Evolutionary conservation across 2,113 vertebrate genomes (phyloP).

Genomic region (Vidua macroura): DNA sequence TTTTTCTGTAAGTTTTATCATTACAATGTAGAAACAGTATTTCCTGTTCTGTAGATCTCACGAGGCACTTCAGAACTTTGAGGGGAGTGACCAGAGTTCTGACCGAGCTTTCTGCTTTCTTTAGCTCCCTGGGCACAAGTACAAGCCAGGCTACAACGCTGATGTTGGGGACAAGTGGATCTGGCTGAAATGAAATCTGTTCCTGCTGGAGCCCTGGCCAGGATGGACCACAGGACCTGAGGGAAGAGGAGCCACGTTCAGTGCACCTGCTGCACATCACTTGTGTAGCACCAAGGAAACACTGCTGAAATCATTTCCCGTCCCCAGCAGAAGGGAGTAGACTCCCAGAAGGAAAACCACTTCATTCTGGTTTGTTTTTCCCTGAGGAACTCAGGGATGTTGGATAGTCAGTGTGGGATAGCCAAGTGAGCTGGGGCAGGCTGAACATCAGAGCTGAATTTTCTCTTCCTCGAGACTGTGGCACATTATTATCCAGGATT

Average conservation of each 20-base stretch:
- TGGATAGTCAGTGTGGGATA: not conserved
- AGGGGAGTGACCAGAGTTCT: not conserved
- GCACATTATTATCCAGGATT: not conserved
- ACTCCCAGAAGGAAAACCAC: not conserved
- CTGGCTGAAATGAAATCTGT: constrained; percentile 85
- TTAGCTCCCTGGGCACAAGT: constrained; percentile 85
- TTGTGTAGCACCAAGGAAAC: not conserved
- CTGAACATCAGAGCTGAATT: not conserved
- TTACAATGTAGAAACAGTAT: not conserved
- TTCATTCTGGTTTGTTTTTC: not conserved
- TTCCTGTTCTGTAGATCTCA: rapidly evolving
- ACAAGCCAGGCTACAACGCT: constrained; percentile 78
- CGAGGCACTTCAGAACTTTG: rapidly evolving
- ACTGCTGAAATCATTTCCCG: not conserved
- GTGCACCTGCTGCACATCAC: not conserved
- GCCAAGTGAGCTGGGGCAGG: not conserved
- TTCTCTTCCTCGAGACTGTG: constrained; percentile 9
- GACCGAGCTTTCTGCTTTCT: constrained; percentile 1
- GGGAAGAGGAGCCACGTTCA: not conserved
- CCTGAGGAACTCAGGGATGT: not conserved
- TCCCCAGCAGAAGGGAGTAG: not conserved
- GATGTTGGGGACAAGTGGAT: constrained; percentile 89
- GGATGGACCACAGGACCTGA: not conserved
- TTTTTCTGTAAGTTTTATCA: not conserved
- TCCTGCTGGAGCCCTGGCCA: not conserved